Conservation (phyloP, 2,797 vertebrate species). For the Toxotes lorentzi region DNA sequence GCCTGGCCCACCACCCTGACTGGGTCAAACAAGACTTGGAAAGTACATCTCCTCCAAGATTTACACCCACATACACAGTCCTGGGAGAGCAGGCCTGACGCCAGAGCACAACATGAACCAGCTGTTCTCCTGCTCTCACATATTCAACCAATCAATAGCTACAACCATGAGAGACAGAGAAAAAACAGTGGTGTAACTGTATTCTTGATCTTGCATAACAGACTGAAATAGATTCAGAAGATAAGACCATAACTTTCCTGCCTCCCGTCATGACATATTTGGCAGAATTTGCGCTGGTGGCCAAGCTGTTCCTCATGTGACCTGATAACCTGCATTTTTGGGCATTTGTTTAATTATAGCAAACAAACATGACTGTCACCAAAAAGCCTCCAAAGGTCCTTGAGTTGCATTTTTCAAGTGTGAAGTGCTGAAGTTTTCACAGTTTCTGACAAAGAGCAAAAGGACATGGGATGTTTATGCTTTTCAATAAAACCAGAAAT, state of each 20-base stretch:
- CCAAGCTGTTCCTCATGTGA: conserved; percentile 31
- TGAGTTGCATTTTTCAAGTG: not conserved
- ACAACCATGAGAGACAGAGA: conserved; percentile 23
- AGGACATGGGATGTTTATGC: conserved; percentile 1
- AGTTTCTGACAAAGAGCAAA: not conserved
- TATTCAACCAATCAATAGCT: conserved; percentile 56
- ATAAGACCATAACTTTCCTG: not conserved
- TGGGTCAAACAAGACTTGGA: conserved; percentile 59
- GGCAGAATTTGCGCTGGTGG: conserved; percentile 39
- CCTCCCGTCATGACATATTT: conserved; percentile 44
- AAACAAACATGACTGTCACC: not conserved
- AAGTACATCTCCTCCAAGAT: conserved; percentile 55
- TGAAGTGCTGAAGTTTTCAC: not conserved
- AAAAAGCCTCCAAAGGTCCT: not conserved
- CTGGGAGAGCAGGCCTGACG: conserved; percentile 60
- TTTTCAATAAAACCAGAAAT: conserved; percentile 17
- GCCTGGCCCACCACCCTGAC: conserved; percentile 45
- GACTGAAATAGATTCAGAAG: conserved; percentile 10
- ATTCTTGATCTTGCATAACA: conserved; percentile 52
- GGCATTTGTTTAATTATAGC: conserved; percentile 5
- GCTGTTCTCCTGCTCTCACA: conserved; percentile 67
- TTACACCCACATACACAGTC: conserved; percentile 67
- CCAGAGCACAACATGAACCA: conserved; percentile 73
- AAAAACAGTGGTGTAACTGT: conserved; percentile 1
- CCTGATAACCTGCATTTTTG: conserved; percentile 33